Base-by-base conservation (phyloP, 2,888 invertebrate species). In the Axea sp. region DNA sequence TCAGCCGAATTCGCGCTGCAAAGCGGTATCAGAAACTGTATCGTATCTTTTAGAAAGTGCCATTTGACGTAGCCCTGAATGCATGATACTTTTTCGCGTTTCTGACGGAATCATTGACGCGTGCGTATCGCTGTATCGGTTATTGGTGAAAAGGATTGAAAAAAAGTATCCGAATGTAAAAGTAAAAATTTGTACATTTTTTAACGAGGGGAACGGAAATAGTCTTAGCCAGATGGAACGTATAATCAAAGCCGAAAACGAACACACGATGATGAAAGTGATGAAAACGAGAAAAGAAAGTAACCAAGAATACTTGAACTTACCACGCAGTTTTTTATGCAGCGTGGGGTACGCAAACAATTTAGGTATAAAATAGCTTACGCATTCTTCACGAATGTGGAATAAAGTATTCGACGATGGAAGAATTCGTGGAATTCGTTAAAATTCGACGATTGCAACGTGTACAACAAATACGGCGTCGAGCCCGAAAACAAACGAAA, bases 281-380 rank as follows among this genome's bases (percentile, higher is more conserved):
- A n/a, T n/a, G n/a, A n/a, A n/a, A n/a, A n/a, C n/a, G n/a, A n/a
- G n/a, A n/a, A n/a, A n/a, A n/a, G n/a, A n/a, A n/a, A n/a, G n/a
- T n/a, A n/a, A n/a, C n/a, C n/a, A n/a, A 67, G 35, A 55, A 68
- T 26, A 39, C 49, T 51, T 26, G 24, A 59, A 68, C 68, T 51
- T 43, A 35, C 9, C 33, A 35, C 22, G 41, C 37, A 51, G 47
- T 26, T 30, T 68, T 47, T 33, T 49, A 8, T 12, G 57, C 43
- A 35, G 60, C 68, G 43, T 31, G 14, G 59, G 37, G 33, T 22
- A 43, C 43, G 59, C 37, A 1, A 60, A 45, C 59, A 69, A 69
- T 69, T 69, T 60, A 17, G 51, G 24, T 24, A 15, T 45, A 47
- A 67, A 67, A 57, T 57, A 57, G 37, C 41, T 49, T 8, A 24